Base-by-base conservation (phyloP, 2,113 vertebrate genomes). In the Periophthalmodon schlosseri region DNA sequence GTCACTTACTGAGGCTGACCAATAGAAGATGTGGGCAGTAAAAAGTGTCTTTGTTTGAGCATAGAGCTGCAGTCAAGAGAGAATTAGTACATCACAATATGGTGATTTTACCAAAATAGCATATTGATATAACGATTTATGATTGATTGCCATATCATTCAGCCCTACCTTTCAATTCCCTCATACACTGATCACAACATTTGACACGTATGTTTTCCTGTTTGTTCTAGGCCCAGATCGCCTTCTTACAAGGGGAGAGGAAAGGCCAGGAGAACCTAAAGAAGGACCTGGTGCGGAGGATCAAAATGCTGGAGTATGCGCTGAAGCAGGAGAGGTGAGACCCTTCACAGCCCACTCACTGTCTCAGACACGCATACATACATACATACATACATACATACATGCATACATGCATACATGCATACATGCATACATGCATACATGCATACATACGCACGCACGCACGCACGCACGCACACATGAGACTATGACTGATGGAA, bases 231-330 rank as follows among this genome's bases (percentile, higher is more conserved):
- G 93, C 93, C 70, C 93, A 94, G 82, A 93, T 93, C 0, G 93
- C 93, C 24, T 94, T 94, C 83, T 88, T 94, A 61, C 93, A 94
- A 83, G 93, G 93, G 5, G 93, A 94, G 80, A 88, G 93, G 85
- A 94, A 94, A 85, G 93, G 93, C 69, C 93, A 94, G 86, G 93
- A 94, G 83, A 94, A 94, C 81, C 75, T 94, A 76, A 94, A 94
- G 89, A 94, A 94, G 69, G 93, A 94, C 80, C 90, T 94, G 70
- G 93, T 94, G 81, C 86, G 93, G 76, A 92, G 93, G 91, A 94
- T 94, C 77, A 94, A 94, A 87, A 94, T 94, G 93, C 89, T 94
- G 83, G 93, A 94, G 71, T 94, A 91, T 1, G 93, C 93, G 0
- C 90, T 94, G 58, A 94, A 94, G 80, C 93, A 94, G 82, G 93